Base-by-base conservation (phyloP, 2,797 vertebrate genomes). In the Coccyzus lansbergi region DNA sequence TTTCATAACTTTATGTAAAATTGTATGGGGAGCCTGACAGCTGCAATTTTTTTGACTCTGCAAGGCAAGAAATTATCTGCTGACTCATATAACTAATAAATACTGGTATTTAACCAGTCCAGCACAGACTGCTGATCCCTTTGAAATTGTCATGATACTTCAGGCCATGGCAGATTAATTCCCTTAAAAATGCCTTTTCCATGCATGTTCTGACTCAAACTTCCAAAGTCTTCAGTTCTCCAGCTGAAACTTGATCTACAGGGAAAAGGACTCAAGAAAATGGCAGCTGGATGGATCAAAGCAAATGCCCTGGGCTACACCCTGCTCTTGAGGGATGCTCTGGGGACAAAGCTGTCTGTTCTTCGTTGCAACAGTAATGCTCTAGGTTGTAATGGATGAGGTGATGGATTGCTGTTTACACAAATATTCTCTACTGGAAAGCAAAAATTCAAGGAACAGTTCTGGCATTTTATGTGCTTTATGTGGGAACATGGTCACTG, bases 381-480 rank as follows among this genome's bases (percentile, higher is more conserved):
- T 84, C 17, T 83, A 55, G 24, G 52, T 52, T 86, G 59, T 36
- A 80, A 64, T 38, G 22, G 7, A 34, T 83, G 79, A 78, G 67
- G 51, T 90, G 76, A 53, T 4, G 2, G 28, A 64, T 79, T 46
- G 17, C 59, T 94, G 46, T 71, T 93, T 90, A 71, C 28, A 38
- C 86, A 28, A 67, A 9, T 88, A 77, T 64, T 83, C 72, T 86
- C 55, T 74, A 48, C 75, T 75, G 80, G 46, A 93, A 83, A 92
- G 49, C 78, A 92, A 83, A 48, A 92, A 92, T 51, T 84, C 42
- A 76, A 53, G 42, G 48, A 82, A 58, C 10, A 71, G 42, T 29
- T 87, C 72, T 93, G 65, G 48, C 78, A 71, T 65, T 86, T 95
- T 83, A 69, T 52, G 40, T 92, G 68, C 40, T 87, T 83, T 44